Conservation (phyloP, 2,113 vertebrate species). For the Marmota monax region DNA sequence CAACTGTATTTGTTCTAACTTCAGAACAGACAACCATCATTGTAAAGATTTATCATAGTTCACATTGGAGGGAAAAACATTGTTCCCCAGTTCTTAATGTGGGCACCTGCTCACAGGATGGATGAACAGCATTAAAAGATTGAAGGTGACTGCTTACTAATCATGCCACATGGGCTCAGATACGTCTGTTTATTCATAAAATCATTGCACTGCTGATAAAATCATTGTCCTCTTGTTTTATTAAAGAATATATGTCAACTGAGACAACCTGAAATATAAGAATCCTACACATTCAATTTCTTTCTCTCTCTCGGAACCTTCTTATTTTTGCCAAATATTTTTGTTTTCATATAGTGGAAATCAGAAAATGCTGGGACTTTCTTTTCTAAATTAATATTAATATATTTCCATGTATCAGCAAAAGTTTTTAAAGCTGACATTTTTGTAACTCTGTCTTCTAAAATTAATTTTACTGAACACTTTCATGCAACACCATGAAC, state of each 20-base stretch:
- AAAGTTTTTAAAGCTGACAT: constrained; percentile 36
- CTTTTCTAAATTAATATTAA: constrained; percentile 59
- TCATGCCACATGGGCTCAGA: background rate
- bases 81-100: background rate
- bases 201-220: background rate
- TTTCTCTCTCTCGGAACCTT: constrained; percentile 8
- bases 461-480: constrained; percentile 62
- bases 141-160: background rate
- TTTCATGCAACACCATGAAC: background rate
- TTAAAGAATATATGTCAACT: background rate
- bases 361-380: background rate
- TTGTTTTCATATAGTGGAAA: constrained; percentile 27
- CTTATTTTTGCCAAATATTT: background rate
- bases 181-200: background rate
- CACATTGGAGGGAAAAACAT: background rate
- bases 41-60: background rate
- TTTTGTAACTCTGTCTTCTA: constrained; percentile 34
- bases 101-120: background rate
- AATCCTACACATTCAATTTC: background rate
- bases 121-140: background rate
- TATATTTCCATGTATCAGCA: background rate
- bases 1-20: background rate
- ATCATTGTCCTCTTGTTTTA: background rate
- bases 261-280: background rate
- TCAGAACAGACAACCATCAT: background rate